Percentiles rank a stretch among this genome's conserved stretches.
These are phyloP conservation scores for Pantherophis guttatus DNA, from an alignment of 2,113 vertebrate genomes.

Conservation along the genomic window DNA sequence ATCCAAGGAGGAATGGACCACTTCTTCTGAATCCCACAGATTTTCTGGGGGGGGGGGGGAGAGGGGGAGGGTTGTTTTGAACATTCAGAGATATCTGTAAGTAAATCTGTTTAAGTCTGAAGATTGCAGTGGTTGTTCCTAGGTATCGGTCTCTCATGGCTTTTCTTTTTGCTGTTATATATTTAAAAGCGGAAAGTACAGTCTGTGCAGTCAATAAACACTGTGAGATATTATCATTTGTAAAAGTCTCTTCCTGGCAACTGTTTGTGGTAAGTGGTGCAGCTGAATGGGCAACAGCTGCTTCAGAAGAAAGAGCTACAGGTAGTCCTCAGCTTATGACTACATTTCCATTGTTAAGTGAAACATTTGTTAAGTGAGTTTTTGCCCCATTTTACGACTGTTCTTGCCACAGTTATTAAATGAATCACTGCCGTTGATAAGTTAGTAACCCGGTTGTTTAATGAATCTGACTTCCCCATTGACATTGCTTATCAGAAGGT, in stretches of 20 bases:
- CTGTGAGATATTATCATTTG: background rate
- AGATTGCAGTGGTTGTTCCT: background rate
- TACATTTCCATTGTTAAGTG: background rate
- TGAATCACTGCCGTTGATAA: background rate
- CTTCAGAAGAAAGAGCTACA: background rate
- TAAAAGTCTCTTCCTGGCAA: background rate
- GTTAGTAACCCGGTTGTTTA: background rate
- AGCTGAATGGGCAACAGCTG: background rate
- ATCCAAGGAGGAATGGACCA: background rate
- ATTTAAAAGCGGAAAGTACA: background rate
- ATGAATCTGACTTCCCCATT: background rate
- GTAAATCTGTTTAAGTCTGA: background rate
- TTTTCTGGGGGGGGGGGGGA: background rate
- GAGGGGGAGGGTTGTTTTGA: background rate
- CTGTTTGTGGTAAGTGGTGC: background rate
- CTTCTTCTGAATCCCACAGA: background rate
- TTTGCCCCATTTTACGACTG: background rate
- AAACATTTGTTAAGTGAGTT: background rate
- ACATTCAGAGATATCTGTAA: background rate
- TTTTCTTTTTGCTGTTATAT: background rate
- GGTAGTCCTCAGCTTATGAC: background rate
- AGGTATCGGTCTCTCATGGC: background rate
- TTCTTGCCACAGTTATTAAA: background rate
- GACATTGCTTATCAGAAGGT: background rate
- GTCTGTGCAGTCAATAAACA: background rate